Base-by-base conservation (phyloP, 2,113 vertebrate genomes). In the Paradoxurus hermaphroditus region DNA sequence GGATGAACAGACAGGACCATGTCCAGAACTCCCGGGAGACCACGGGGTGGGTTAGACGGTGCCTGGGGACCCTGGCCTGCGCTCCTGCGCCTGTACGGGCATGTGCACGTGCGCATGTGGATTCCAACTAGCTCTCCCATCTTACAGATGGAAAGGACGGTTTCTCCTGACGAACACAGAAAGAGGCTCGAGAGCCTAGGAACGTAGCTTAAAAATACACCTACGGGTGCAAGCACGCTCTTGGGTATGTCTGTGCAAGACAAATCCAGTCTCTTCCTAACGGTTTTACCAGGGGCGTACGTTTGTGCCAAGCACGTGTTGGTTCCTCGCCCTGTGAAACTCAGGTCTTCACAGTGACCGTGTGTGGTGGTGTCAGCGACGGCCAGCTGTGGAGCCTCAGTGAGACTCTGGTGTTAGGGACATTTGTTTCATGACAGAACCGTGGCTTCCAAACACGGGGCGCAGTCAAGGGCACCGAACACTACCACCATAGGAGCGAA, bases 231-330 rank as follows among this genome's bases (percentile, higher is more conserved):
- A 13, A 1, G 7, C 4, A 4, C 1, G 13, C 11, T 29, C 34
- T 13, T 5, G 39, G 9, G 29, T 5, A 2, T 11, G 27, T 29
- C 27, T 14, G 21, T 12, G 12, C 12, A 19, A 77, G 31, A n/a
- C 25, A 44, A 5, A 44, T 0, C 1, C 12, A 8, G 13, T 4
- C 11, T 11, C 6, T n/a, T n/a, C 34, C 5, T 31, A 8, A 18
- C 1, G 0, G 25, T 65, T 25, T 39, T 7, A 51, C 36, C 4
- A 39, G n/a, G 14, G 21, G 27, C 0, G 0, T 7, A 16, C 49
- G 23, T 68, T 6, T 7, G 72, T 44, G 89, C 77, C 92, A 83
- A 84, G 92, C 62, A 0, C 9, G 0, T 0, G 77, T 14, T 27
- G 3, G 15, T 4, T 31, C 65, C 56, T 7, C 1, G 13, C 39